Base-by-base conservation (phyloP, 2,113 vertebrate genomes). In the Gobio gobio region DNA sequence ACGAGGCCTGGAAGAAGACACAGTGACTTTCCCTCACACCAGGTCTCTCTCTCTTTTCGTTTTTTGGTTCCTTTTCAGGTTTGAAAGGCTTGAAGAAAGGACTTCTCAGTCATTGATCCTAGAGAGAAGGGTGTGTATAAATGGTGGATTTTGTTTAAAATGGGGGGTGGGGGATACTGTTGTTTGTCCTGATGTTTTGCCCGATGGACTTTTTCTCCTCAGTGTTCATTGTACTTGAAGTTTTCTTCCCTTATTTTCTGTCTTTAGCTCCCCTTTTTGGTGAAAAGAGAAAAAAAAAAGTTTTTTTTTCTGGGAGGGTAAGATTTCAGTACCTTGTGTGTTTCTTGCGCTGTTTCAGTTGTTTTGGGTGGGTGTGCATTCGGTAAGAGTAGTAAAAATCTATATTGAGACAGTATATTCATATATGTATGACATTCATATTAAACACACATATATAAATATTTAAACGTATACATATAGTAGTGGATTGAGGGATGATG, bases 161-260 rank as follows among this genome's bases (percentile, higher is more conserved):
- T 29, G 20, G 76, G 4, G 1, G 29, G n/a, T n/a, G 29, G 36
- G 36, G 63, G 87, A 88, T 94, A 94, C 92, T 93, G 96, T 95
- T 89, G 54, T 83, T 86, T 86, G 45, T 83, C 51, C 77, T 86
- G 43, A 78, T 72, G 81, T 88, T 90, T 75, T 96, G 96, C 96
- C 95, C 96, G 95, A 94, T 91, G 94, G 95, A 97, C 95, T 95
- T 94, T 76, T 78, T 59, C 72, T 92, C 92, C 85, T 95, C 83
- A 95, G 95, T 96, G 95, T 93, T 98, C 81, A 96, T 97, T 97
- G 96, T 97, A 97, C 97, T 98, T 98, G 97, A 98, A 98, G 92
- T 94, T 96, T 96, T 96, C 95, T 93, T 94, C 95, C 94, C 94
- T 95, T 93, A 95, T 95, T 96, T 95, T 77, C 29, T 83, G 95